Conservation (phyloP, 2,797 vertebrate genomes). For the Diglossa cyanea region DNA sequence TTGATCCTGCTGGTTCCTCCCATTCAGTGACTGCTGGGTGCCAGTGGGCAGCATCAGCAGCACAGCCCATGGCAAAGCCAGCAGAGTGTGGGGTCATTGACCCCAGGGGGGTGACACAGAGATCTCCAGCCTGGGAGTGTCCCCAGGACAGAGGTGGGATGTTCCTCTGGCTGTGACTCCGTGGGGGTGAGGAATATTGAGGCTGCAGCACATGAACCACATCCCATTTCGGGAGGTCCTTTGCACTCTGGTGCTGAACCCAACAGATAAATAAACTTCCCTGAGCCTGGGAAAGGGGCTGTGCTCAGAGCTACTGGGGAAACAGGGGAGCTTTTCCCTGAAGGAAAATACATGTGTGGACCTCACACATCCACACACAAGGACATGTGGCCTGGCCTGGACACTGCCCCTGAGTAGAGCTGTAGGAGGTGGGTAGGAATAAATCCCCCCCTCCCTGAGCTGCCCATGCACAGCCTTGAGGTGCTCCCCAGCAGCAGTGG, state of each 20-base stretch:
- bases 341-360: rapidly evolving
- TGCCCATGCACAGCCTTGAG: background rate
- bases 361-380: background rate
- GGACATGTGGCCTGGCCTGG: background rate
- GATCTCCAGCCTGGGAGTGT: background rate
- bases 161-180: background rate
- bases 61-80: background rate
- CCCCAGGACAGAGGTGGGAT: background rate
- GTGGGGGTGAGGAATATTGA: background rate
- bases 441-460: background rate
- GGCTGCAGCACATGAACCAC: background rate
- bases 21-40: background rate
- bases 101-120: background rate
- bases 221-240: background rate
- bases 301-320: background rate
- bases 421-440: background rate
- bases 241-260: rapidly evolving
- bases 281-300: background rate
- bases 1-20: background rate
- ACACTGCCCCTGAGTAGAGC: background rate
- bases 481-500: background rate
- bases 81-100: rapidly evolving
- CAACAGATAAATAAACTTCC: rapidly evolving
- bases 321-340: background rate
- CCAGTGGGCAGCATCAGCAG: background rate